A percentile compares a stretch with the other conserved stretches of the same genome.
Evolutionary conservation across 2,797 vertebrate species (phyloP).

Genomic region (Margarornis squamiger): DNA sequence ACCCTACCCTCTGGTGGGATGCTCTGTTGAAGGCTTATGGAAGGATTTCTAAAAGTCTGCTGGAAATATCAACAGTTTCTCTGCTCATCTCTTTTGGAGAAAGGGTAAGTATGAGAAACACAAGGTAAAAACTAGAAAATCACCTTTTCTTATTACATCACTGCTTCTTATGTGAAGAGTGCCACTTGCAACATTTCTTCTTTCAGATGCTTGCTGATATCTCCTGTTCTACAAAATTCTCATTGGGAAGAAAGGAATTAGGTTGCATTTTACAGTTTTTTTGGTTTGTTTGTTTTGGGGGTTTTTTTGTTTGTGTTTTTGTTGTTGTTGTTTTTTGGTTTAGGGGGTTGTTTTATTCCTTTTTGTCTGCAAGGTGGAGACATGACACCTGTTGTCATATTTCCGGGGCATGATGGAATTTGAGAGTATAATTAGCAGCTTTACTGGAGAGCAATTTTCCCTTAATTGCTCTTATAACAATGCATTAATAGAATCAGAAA

Average conservation of each 20-base stretch:
- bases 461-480: background rate
- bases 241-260: background rate
- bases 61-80: background rate
- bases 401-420: background rate
- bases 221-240: background rate
- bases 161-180: rapidly evolving
- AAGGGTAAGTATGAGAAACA: background rate
- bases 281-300: background rate
- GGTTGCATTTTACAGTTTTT: background rate
- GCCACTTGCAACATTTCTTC: background rate
- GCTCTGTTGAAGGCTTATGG: background rate
- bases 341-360: background rate
- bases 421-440: background rate
- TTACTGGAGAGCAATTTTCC: background rate
- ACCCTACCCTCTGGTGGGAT: background rate
- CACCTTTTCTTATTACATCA: background rate
- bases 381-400: background rate
- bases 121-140: background rate
- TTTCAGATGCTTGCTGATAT: background rate
- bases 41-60: background rate
- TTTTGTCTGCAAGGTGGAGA: background rate
- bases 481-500: background rate
- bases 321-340: background rate
- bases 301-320: too few species aligned
- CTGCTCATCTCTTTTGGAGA: background rate